These are phyloP conservation scores for Sternarchorhynchus goeldii DNA, from an alignment of 2,797 vertebrate genomes.

Conservation along the genomic window DNA sequence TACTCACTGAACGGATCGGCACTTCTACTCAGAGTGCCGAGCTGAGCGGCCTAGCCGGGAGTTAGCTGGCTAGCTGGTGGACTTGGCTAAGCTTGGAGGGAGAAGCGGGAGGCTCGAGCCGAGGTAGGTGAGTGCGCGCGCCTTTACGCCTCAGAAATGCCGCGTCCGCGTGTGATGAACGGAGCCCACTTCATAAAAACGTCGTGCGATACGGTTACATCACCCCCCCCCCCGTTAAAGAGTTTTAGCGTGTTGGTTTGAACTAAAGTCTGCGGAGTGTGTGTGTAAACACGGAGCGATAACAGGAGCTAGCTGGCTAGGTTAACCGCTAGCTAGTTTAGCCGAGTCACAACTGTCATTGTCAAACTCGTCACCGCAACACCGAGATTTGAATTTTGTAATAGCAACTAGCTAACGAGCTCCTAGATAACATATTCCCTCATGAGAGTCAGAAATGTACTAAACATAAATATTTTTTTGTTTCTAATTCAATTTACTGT, in stretches of 20 bases:
- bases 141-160: neutral
- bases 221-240: neutral
- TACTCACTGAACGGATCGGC: slow-evolving; percentile 61
- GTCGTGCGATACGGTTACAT: no score
- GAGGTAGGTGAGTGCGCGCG: slow-evolving; percentile 59
- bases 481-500: neutral
- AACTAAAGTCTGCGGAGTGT: neutral
- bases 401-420: no score
- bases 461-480: neutral
- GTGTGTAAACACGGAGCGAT: slow-evolving; percentile 62
- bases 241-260: neutral
- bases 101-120: slow-evolving; percentile 69
- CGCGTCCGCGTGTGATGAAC: no score
- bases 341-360: slow-evolving; percentile 35
- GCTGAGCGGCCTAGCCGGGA: slow-evolving; percentile 74
- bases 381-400: neutral
- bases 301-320: slow-evolving; percentile 54
- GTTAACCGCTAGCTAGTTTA: neutral
- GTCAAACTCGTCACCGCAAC: slow-evolving; percentile 51
- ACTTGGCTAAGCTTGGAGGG: slow-evolving; percentile 27
- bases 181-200: neutral
- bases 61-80: slow-evolving; percentile 48
- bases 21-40: slow-evolving; percentile 63
- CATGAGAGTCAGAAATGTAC: neutral
- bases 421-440: neutral